Percentiles rank a stretch among this genome's conserved stretches.
Conservation (phyloP, 2,113 vertebrate genomes). For the Burhinus oedicnemus region DNA sequence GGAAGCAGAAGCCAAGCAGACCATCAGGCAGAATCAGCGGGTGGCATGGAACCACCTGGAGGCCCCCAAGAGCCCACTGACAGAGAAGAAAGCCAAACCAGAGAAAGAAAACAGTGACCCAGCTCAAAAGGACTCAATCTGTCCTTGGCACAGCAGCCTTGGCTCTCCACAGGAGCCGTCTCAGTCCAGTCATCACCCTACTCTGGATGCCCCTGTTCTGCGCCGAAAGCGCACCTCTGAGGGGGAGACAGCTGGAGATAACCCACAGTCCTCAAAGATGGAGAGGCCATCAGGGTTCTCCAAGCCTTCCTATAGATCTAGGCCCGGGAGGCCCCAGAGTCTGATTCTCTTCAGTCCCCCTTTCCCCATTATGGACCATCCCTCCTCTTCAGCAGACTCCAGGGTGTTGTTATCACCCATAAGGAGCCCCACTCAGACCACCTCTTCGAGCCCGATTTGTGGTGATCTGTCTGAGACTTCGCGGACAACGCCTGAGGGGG, state of each 20-base stretch:
- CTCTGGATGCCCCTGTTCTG: slow-evolving; percentile 79
- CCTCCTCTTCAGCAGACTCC: slow-evolving; percentile 82
- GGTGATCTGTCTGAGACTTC: slow-evolving; percentile 82
- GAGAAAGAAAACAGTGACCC: slow-evolving; percentile 82
- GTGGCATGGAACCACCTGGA: slow-evolving; percentile 61
- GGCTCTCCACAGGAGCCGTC: slow-evolving; percentile 62
- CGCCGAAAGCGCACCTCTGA: slow-evolving; percentile 85
- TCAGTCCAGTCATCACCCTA: slow-evolving; percentile 40
- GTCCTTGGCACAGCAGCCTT: slow-evolving; percentile 62
- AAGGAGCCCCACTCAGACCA: slow-evolving; percentile 82
- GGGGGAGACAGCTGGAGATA: slow-evolving; percentile 84
- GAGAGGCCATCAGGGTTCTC: slow-evolving; percentile 83
- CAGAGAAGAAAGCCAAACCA: slow-evolving; percentile 79
- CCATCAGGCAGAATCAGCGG: slow-evolving; percentile 23
- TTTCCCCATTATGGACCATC: slow-evolving; percentile 96
- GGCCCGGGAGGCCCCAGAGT: slow-evolving; percentile 93
- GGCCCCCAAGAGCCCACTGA: slow-evolving; percentile 49
- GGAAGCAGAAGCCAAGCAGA: slow-evolving; percentile 59
- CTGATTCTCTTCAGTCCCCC: slow-evolving; percentile 96
- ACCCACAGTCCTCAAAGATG: slow-evolving; percentile 82
- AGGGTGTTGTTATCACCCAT: slow-evolving; percentile 87
- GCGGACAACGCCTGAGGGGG: slow-evolving; percentile 79
- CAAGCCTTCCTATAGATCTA: slow-evolving; percentile 89
- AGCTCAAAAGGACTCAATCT: slow-evolving; percentile 42
- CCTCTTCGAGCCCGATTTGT: slow-evolving; percentile 77